Conservation (phyloP, 2,797 vertebrate genomes). For the Peromyscus attwateri region DNA sequence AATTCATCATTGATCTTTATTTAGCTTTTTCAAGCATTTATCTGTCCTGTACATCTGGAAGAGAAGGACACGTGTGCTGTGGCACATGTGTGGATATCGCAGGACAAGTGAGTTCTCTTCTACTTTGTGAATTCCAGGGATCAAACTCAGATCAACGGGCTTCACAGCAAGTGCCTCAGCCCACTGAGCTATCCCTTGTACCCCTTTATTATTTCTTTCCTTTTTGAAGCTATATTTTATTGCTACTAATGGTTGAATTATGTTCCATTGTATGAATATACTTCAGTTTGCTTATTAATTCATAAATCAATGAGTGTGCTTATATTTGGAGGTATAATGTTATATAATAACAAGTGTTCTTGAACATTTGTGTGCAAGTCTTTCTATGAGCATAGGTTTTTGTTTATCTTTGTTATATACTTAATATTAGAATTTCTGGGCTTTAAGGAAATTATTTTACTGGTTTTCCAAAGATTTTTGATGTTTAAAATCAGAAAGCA, state of each 20-base stretch:
- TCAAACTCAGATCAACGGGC: background rate
- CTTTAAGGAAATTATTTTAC: background rate
- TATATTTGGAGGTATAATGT: background rate
- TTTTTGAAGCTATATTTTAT: background rate
- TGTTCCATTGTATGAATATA: background rate
- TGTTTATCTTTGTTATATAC: slow-evolving; percentile 19
- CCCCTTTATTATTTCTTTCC: background rate
- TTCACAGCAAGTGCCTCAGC: background rate
- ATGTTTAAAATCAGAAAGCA: slow-evolving; percentile 43
- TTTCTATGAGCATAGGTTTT: slow-evolving; percentile 3
- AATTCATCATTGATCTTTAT: background rate
- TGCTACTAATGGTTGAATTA: background rate
- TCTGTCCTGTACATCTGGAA: background rate
- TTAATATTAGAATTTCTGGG: background rate
- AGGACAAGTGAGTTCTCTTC: background rate
- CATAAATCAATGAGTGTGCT: background rate
- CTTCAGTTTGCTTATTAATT: slow-evolving; percentile 3
- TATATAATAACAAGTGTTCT: background rate
- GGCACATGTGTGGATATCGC: background rate
- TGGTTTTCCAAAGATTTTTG: background rate
- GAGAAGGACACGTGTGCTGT: background rate
- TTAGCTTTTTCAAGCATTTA: background rate
- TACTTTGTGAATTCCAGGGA: background rate
- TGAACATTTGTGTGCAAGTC: background rate
- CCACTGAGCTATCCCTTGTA: background rate